Evolutionary conservation across 1,140 invertebrate genomes (phyloP).

Genomic region (Whitmania pigra): DNA sequence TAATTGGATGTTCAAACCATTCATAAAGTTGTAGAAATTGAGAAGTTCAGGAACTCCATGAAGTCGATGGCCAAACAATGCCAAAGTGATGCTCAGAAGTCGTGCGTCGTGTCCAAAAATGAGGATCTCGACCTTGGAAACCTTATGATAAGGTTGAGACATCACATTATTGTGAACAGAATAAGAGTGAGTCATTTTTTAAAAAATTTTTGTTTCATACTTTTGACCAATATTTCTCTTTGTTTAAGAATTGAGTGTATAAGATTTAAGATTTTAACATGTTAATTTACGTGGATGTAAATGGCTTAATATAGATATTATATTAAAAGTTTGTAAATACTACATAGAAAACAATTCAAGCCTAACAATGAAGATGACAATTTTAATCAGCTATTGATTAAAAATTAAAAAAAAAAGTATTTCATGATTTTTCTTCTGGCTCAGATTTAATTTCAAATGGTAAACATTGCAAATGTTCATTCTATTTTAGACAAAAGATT

Average conservation of each 20-base stretch:
- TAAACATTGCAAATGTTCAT: no score
- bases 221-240: background rate
- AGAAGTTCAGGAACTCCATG: background rate
- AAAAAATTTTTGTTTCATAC: background rate
- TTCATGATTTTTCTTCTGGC: background rate
- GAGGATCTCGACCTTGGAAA: background rate
- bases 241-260: no score
- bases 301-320: no score
- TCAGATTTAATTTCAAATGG: no score
- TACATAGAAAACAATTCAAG: no score
- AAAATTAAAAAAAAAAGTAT: background rate
- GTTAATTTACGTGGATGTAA: no score
- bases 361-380: background rate
- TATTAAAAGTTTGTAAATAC: no score
- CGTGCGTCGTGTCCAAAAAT: background rate
- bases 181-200: slow-evolving; percentile 4
- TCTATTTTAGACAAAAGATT: background rate
- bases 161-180: background rate
- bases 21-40: slow-evolving; percentile 6
- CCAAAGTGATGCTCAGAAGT: background rate
- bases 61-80: background rate
- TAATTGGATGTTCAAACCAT: background rate
- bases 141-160: background rate
- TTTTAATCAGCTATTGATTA: background rate
- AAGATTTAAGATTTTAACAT: no score